Conservation (phyloP, 2,888 invertebrate genomes). For the Drosophila kanekoi region DNA sequence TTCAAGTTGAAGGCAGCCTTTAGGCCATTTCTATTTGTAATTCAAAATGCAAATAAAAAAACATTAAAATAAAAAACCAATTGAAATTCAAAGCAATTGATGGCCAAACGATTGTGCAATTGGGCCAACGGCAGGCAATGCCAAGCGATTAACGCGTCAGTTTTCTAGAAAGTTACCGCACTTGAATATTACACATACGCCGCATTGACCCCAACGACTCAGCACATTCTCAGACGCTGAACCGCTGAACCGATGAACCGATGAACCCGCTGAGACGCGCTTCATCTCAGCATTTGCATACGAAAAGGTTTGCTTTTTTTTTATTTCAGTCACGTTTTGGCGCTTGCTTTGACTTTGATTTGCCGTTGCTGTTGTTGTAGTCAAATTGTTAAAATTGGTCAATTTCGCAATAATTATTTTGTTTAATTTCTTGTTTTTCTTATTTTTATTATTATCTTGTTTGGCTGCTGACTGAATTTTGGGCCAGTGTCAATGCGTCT, state of each 20-base stretch:
- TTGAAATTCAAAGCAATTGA: conserved; percentile 74
- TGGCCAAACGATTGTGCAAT: conserved; percentile 44
- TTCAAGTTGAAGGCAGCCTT: conserved; percentile 63
- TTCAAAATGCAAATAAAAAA: conserved; percentile 59
- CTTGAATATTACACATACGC: conserved; percentile 54
- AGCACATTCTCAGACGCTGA: conserved; percentile 65
- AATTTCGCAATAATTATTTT: conserved; percentile 75
- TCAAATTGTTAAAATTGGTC: conserved; percentile 61
- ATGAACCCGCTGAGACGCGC: neutral
- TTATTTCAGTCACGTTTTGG: conserved; percentile 69
- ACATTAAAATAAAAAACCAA: conserved; percentile 36
- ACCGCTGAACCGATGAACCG: conserved; percentile 8
- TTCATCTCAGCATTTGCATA: conserved; percentile 26
- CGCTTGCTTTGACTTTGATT: conserved; percentile 41
- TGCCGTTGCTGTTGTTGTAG: conserved; percentile 20
- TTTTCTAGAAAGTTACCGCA: conserved; percentile 31
- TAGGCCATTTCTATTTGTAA: conserved; percentile 62
- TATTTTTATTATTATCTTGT: conserved; percentile 40
- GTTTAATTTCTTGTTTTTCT: conserved; percentile 27
- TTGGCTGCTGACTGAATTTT: conserved; percentile 65
- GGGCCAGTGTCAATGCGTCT: conserved; percentile 73
- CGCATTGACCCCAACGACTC: conserved; percentile 51
- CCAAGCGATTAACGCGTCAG: conserved; percentile 30
- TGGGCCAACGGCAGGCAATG: conserved; percentile 42
- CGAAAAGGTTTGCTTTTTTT: conserved; percentile 10